Evolutionary conservation across 2,888 invertebrate species (phyloP).

Genomic region (Glaucopsyche alexis): DNA sequence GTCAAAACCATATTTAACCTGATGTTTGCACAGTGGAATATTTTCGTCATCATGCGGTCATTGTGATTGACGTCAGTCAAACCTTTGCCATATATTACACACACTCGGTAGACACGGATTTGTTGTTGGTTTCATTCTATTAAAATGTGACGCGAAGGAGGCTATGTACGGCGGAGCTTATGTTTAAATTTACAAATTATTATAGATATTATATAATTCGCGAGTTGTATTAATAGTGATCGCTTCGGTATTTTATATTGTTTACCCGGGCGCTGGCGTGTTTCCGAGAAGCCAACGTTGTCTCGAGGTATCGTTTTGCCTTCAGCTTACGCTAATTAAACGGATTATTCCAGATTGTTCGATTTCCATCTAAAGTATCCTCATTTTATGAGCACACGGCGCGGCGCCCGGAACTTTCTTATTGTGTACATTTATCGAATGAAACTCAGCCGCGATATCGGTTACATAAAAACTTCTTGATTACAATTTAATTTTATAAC

Average conservation of each 20-base stretch:
- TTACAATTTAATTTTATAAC: not conserved
- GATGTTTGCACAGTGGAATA: too few relatives aligned
- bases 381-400: constrained; percentile 7
- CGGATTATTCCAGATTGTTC: constrained; percentile 54
- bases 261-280: constrained; percentile 21
- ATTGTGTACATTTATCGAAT: not conserved
- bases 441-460: constrained; percentile 11
- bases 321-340: constrained; percentile 60
- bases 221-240: not conserved
- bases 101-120: too few relatives aligned
- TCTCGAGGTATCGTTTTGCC: constrained; percentile 49
- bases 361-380: constrained; percentile 31
- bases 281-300: constrained; percentile 27
- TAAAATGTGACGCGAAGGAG: too few relatives aligned
- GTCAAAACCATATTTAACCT: too few relatives aligned
- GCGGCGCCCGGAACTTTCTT: not conserved
- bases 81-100: too few relatives aligned
- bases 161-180: too few relatives aligned
- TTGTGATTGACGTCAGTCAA: too few relatives aligned
- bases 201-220: not conserved
- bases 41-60: too few relatives aligned
- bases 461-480: not conserved
- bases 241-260: not conserved
- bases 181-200: too few relatives aligned
- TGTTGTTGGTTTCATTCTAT: too few relatives aligned